Conservation (phyloP, 2,113 vertebrate genomes). For the Oophaga pumilio region DNA sequence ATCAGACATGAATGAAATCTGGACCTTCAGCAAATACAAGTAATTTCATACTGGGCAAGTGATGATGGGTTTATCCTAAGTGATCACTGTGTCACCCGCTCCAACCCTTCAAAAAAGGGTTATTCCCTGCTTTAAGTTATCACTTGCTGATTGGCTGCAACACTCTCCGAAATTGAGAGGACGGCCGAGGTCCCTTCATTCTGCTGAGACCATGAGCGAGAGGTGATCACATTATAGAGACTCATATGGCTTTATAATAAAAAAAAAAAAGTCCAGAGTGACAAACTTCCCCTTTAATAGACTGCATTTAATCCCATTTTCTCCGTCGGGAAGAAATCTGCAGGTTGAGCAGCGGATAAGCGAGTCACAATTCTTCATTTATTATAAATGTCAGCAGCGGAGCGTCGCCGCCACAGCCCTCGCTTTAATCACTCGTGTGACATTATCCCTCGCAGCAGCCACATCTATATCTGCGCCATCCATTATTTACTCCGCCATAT, state of each 20-base stretch:
- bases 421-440: not conserved
- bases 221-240: not conserved
- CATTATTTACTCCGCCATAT: not conserved
- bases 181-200: no score
- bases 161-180: no score
- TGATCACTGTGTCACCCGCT: no score
- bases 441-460: not conserved
- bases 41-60: no score
- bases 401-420: not conserved
- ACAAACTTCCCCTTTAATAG: not conserved
- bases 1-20: not conserved
- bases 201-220: not conserved
- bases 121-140: no score
- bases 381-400: not conserved
- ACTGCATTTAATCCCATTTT: not conserved
- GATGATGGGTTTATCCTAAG: no score
- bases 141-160: no score
- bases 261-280: not conserved
- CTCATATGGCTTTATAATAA: not conserved
- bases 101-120: no score
- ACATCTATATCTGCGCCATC: not conserved
- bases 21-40: not conserved
- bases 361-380: not conserved
- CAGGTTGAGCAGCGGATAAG: not conserved
- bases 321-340: not conserved